Base-by-base conservation (phyloP, 1,140 invertebrate genomes). In the Tribolium madens region DNA sequence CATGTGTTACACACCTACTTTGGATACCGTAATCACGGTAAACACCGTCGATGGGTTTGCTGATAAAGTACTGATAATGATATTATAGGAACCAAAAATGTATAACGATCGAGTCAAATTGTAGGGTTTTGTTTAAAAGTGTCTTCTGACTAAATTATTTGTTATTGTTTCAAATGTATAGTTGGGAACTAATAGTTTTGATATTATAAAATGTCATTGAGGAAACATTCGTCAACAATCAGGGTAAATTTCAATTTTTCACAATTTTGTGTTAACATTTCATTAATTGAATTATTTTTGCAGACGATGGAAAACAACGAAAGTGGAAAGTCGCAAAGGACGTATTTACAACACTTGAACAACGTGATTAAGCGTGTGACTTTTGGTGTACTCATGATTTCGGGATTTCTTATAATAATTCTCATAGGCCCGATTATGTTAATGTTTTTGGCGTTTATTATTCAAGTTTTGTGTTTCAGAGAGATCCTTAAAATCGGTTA, bases 401-500 rank as follows among this genome's bases (percentile, higher is more conserved):
- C 91, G 75, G 91, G 90, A 10, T 99, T 99, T 88, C 92, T 92
- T 78, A 87, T 98, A 13, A 92, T 99, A 68, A 97, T 99, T 82
- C 97, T 96, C 87, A 91, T 94, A 9, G 98, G 98, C 68, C 97
- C 98, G 18, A 87, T 98, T 76, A 95, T 95, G 80, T 88, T 99
- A 26, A 97, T 99, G 91, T 89, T 96, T 57, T 93, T 95, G 80
- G 97, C 96, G 1, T 88, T 99, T 73, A 86, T 94, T 69, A 95
- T 99, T 1, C 98, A 99, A 93, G 94, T 99, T 15, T 99, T 98
- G 91, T 99, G 98, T 87, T 99, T 99, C 87, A 94, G 97, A 85
- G 98, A 99, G 88, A 98, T 99, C 60, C 99, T 99, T 85, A 97
- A 97, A 79, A 99, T 99, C 86, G 98, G 97, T 4, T 98, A 99